Evolutionary conservation across 2,113 vertebrate species (phyloP).

Genomic region (Amblyornis subalaris): DNA sequence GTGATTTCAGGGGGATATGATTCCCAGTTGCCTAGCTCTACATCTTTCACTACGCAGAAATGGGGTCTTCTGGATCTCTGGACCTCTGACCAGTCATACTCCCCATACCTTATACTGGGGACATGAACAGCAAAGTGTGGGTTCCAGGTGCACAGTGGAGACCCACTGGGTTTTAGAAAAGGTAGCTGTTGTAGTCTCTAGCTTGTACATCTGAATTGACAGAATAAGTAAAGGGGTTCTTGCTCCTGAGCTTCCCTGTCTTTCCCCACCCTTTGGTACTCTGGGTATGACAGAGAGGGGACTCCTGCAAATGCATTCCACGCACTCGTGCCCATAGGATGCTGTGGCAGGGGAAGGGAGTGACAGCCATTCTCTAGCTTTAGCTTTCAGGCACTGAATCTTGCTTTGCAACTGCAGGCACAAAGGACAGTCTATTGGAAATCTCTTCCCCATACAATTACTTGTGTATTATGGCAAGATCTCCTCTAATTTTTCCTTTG

Average conservation of each 20-base stretch:
- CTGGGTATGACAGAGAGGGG: neutral
- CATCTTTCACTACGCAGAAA: neutral
- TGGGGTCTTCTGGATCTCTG: neutral
- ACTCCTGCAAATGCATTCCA: neutral
- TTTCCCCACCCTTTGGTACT: neutral
- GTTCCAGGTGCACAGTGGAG: neutral
- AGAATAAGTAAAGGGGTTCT: neutral
- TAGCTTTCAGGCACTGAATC: neutral
- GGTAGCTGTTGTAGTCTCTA: neutral
- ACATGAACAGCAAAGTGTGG: neutral
- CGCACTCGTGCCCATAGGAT: neutral
- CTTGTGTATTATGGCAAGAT: neutral
- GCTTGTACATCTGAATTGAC: neutral
- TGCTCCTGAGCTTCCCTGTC: neutral
- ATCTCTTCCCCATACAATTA: neutral
- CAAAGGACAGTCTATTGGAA: neutral
- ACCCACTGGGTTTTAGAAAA: neutral
- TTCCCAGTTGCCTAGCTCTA: neutral
- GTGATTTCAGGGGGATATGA: neutral
- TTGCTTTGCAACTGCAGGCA: neutral
- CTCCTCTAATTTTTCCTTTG: neutral
- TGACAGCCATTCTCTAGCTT: neutral
- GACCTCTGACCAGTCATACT: neutral
- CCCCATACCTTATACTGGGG: neutral
- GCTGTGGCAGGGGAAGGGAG: neutral